Evolutionary conservation across 2,888 invertebrate species (phyloP).

Genomic region (Nipponacmea schrenckii): DNA sequence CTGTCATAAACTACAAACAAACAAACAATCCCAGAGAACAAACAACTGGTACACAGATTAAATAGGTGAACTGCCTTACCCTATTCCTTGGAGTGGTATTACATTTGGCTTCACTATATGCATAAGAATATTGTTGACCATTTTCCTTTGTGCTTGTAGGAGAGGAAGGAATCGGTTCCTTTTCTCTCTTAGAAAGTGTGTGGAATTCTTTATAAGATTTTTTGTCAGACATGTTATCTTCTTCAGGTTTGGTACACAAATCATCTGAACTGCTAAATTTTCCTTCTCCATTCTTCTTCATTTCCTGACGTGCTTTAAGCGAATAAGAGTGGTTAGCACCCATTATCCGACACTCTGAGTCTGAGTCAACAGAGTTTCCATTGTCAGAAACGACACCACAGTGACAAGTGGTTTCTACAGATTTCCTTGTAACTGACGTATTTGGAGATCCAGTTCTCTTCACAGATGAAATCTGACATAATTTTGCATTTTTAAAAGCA

Average conservation of each 20-base stretch:
- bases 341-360: background rate
- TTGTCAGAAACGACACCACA: background rate
- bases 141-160: background rate
- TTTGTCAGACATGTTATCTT: background rate
- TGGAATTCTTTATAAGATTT: background rate
- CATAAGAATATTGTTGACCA: background rate
- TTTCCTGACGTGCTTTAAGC: background rate
- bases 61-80: background rate
- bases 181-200: background rate
- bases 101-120: constrained; percentile 3
- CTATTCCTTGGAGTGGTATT: constrained; percentile 3
- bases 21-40: too few species aligned
- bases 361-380: background rate
- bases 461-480: background rate
- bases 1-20: too few species aligned
- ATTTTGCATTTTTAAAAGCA: background rate
- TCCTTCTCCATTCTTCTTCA: background rate
- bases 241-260: background rate
- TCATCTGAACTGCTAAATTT: constrained; percentile 1
- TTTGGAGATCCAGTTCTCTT: background rate
- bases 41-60: too few species aligned
- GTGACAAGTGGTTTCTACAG: background rate
- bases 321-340: constrained; percentile 7
- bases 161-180: background rate
- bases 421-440: background rate